Evolutionary conservation across 2,888 invertebrate species (phyloP), one percentile per base, ranked within the genome.

Genomic region (Mesorhabditis sp.): DNA sequence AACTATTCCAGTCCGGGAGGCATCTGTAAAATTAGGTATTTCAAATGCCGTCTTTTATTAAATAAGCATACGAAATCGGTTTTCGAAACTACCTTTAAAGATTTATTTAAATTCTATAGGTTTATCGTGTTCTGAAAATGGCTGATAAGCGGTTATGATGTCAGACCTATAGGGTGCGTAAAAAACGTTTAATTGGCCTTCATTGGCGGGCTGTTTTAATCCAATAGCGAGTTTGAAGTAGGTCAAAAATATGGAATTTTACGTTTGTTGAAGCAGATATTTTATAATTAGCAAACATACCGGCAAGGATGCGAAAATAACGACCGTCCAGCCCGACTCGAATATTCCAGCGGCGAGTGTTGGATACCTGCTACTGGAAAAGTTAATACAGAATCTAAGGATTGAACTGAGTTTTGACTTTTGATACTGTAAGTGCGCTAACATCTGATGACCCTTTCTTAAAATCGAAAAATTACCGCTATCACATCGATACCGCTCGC

Each of bases 1-100:
- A 67, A 42, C 71, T 43, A 58, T 75, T 75, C 78, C 78, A 78
- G 58, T 78, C 78, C 15, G 71, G 65, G 44, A 63, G 67, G 64
- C 78, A 78, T 50, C 58, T 50, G n/a, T 2, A 50, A 50, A 28
- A 28, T 28, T 28, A 28, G 28, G 28, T 28, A 2, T 28, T 28
- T 28, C 1, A 28, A 28, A 2, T 1, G 28, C 28, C 28, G 28
- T 28, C 28, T 28, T 28, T 28, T 28, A 28, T 28, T 28, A 28
- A 28, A 28, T 28, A 28, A 28, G 28, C 28, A 28, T 28, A 28
- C 28, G 28, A 28, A 28, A 28, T 2, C 28, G 28, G 28, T 28
- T 28, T 28, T 28, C 28, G 28, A 28, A 28, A 28, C 28, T 28
- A 28, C 28, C 28, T 28, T 28, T 28, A 28, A 28, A 28, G 28